These are phyloP conservation scores for Bolinopsis microptera DNA, from an alignment of 37 sponge, comb jelly and placozoan species.

Conservation along the genomic window DNA sequence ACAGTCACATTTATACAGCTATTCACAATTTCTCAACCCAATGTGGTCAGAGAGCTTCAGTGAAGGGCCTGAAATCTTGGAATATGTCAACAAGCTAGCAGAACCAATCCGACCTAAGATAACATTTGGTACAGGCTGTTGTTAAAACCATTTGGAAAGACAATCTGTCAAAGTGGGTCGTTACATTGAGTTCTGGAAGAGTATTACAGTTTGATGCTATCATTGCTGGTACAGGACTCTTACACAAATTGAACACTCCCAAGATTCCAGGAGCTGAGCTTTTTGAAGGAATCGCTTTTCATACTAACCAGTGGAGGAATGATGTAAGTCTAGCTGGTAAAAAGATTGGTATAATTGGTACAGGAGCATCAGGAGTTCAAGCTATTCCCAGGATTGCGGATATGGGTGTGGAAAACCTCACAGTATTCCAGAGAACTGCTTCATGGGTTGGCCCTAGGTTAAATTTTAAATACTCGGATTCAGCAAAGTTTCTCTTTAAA, in stretches of 20 bases:
- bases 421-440: constrained; percentile 35
- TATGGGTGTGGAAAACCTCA: neutral
- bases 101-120: constrained; percentile 28
- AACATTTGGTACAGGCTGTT: constrained; percentile 35
- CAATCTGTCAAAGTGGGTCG: neutral
- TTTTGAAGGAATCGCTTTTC: constrained; percentile 34
- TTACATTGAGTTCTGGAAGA: neutral
- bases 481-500: neutral
- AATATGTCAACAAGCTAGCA: constrained; percentile 10
- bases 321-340: neutral
- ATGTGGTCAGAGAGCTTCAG: constrained; percentile 12
- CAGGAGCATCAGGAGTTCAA: constrained; percentile 41
- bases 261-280: constrained; percentile 1
- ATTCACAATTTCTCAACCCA: neutral
- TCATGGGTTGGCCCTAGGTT: neutral
- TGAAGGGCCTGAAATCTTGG: constrained; percentile 31
- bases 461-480: neutral
- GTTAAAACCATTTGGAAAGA: constrained; percentile 14
- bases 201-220: neutral
- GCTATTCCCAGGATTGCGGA: constrained; percentile 28
- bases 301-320: constrained; percentile 24
- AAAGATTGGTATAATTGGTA: constrained; percentile 27
- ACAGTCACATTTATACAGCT: constrained; percentile 47
- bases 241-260: neutral
- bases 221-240: constrained; percentile 15